A percentile compares a stretch with the other conserved stretches of the same genome.
Evolutionary conservation across 2,888 invertebrate genomes (phyloP).

Genomic region (Physocephala rufipes): DNA sequence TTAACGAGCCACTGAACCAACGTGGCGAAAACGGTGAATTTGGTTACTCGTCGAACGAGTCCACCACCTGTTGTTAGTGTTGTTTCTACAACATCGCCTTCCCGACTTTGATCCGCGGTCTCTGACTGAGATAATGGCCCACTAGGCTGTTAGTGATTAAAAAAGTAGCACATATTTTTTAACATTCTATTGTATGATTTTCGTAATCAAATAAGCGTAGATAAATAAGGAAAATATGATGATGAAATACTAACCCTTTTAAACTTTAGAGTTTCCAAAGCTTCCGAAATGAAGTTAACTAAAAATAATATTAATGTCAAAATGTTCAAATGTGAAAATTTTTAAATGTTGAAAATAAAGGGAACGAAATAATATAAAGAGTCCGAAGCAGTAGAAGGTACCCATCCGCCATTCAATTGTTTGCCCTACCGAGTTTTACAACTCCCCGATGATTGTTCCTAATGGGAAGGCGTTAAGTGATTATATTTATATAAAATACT

Average conservation of each 20-base stretch:
- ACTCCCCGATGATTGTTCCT: too few species aligned
- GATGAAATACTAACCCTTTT: constrained; percentile 40
- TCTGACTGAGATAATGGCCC: neutral
- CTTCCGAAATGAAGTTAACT: constrained; percentile 55
- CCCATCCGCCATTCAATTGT: too few species aligned
- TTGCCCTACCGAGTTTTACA: too few species aligned
- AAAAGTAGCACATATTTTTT: too few species aligned
- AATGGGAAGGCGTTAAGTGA: too few species aligned
- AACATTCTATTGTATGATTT: too few species aligned
- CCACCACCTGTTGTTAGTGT: constrained; percentile 38
- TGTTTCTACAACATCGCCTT: constrained; percentile 34
- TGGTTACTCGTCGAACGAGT: constrained; percentile 57
- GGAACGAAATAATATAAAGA: too few species aligned
- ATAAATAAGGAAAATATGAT: neutral
- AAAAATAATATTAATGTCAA: neutral
- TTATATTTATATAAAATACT: constrained; percentile 32
- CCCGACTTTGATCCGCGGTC: constrained; percentile 4
- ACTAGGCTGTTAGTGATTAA: too few species aligned
- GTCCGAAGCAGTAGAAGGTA: too few species aligned
- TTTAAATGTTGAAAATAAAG: too few species aligned
- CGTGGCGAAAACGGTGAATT: constrained; percentile 61
- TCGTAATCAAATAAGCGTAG: neutral
- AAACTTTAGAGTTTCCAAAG: constrained; percentile 49
- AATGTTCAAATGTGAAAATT: too few species aligned
- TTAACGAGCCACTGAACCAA: constrained; percentile 62